Percentiles rank a stretch among this genome's conserved stretches.
These are phyloP conservation scores for Keiferia lycopersicella DNA, from an alignment of 2,888 invertebrate genomes.

Conservation along the genomic window DNA sequence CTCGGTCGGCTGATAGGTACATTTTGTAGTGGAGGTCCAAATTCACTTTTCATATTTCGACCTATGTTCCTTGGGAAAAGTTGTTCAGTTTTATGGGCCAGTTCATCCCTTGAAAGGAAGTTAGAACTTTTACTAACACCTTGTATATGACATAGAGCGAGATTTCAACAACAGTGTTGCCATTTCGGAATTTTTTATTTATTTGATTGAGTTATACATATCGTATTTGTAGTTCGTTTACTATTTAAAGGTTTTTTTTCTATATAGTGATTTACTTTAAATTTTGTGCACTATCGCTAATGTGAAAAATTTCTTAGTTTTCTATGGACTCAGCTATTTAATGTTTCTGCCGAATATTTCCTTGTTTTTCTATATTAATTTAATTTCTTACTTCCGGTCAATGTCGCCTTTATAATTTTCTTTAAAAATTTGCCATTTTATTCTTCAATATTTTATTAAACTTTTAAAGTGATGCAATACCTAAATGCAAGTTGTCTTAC, in stretches of 20 bases:
- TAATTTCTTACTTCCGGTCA: not conserved
- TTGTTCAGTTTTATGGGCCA: too few species aligned
- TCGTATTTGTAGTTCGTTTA: too few species aligned
- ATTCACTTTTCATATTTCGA: too few species aligned
- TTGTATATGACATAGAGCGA: too few species aligned
- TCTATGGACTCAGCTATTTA: slow-evolving; percentile 26
- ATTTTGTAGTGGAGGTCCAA: too few species aligned
- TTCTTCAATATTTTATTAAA: not conserved
- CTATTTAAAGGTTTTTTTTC: not conserved
- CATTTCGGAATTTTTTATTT: too few species aligned
- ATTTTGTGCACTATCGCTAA: not conserved
- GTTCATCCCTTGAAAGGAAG: too few species aligned
- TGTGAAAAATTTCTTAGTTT: slow-evolving; percentile 13
- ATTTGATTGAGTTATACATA: too few species aligned
- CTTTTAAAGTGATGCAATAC: not conserved
- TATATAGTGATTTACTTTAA: not conserved
- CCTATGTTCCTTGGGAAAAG: too few species aligned
- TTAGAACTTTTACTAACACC: too few species aligned
- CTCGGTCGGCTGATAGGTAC: too few species aligned
- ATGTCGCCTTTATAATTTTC: not conserved
- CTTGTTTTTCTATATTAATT: not conserved
- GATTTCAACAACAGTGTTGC: too few species aligned
- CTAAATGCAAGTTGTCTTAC: slow-evolving; percentile 1
- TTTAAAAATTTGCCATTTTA: not conserved
- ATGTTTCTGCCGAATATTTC: slow-evolving; percentile 5